These are phyloP conservation scores for Araneus ventricosus DNA, from an alignment of 1,140 invertebrate genomes.

Conservation along the genomic window DNA sequence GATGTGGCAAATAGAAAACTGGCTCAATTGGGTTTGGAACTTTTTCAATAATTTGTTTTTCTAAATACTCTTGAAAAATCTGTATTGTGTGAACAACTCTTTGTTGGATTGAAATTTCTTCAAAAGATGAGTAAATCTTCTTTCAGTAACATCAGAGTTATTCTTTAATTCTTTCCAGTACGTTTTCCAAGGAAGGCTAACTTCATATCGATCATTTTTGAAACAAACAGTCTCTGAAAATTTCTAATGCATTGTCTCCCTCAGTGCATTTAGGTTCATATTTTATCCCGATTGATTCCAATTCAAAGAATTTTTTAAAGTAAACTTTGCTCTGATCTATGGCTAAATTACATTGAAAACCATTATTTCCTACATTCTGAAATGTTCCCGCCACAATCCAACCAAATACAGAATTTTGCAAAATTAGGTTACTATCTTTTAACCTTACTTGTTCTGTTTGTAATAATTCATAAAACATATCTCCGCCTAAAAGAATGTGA, in stretches of 20 bases:
- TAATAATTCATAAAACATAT: constrained; percentile 13
- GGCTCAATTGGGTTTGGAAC: too few relatives aligned
- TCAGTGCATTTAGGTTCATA: background rate
- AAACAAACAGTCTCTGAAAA: background rate
- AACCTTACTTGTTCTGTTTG: background rate
- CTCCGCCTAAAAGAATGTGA: background rate
- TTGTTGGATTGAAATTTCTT: background rate
- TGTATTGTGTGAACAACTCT: background rate
- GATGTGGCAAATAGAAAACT: background rate
- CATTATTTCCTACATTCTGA: background rate
- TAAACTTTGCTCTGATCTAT: background rate
- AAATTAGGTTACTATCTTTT: background rate
- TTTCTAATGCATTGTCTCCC: background rate
- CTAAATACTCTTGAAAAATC: background rate
- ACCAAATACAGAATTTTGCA: constrained; percentile 6
- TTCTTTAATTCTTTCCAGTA: background rate
- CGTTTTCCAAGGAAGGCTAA: background rate
- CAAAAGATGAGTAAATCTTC: background rate
- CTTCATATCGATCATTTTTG: background rate
- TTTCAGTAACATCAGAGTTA: background rate
- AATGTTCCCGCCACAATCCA: background rate
- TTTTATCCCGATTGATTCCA: background rate
- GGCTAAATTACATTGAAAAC: background rate
- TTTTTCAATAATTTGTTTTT: too few relatives aligned
- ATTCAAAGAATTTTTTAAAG: too few relatives aligned